These are phyloP conservation scores for Onthophagus sagittarius DNA, from an alignment of 2,888 invertebrate species.

Conservation along the genomic window DNA sequence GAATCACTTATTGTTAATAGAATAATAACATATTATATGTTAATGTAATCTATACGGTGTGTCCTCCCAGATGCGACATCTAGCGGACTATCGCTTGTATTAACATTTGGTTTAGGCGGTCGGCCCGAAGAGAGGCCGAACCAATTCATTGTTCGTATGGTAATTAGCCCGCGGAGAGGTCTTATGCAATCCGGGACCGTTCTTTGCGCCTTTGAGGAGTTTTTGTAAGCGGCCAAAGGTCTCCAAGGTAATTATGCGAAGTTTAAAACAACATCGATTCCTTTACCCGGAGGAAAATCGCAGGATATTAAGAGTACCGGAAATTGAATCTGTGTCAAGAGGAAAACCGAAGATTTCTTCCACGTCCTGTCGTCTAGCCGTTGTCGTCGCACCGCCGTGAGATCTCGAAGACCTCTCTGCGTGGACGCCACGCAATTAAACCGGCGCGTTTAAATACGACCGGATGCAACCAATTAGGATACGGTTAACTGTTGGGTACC, in stretches of 20 bases:
- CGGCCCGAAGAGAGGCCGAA: conserved; percentile 44
- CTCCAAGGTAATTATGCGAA: background rate
- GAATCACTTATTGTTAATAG: conserved; percentile 49
- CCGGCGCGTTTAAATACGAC: conserved; percentile 6
- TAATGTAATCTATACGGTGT: conserved; percentile 46
- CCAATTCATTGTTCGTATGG: conserved; percentile 49
- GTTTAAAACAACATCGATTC: background rate
- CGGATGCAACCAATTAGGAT: conserved; percentile 8
- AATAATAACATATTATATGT: conserved; percentile 52
- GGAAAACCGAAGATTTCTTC: conserved; percentile 1
- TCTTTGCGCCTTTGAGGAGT: background rate
- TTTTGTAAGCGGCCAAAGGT: background rate
- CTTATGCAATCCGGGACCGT: background rate
- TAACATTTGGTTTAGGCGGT: conserved; percentile 48
- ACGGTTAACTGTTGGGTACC: background rate
- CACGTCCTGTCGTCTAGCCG: background rate
- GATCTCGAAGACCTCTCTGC: background rate
- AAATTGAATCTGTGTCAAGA: conserved; percentile 7
- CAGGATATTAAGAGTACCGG: background rate
- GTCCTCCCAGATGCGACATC: conserved; percentile 45
- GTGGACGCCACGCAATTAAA: conserved; percentile 9
- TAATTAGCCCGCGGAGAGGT: conserved; percentile 33
- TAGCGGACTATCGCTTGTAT: conserved; percentile 43
- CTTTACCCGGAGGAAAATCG: background rate
- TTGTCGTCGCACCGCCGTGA: background rate